Evolutionary conservation across 1,140 invertebrate genomes (phyloP), one percentile per base, ranked within the genome.

Genomic region (Papilio xuthus): DNA sequence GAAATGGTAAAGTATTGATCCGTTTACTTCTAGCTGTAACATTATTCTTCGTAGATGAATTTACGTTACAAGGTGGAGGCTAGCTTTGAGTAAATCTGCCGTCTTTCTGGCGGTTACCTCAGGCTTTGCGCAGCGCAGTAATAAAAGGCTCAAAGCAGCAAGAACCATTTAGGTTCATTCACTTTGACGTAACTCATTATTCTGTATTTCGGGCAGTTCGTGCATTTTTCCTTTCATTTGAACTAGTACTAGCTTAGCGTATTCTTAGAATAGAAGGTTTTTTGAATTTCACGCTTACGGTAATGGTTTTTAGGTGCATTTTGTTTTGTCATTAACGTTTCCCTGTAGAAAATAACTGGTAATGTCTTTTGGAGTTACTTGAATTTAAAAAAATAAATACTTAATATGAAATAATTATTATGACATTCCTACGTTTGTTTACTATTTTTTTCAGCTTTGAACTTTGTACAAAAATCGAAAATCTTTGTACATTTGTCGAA

Each of bases 31-130:
- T 0, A 67, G 13, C 26, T 63, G 53, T 23, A 60, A 26, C 13
- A 67, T 67, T 67, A 67, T 28, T 67, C 60, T 32, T 67, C 0
- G 4, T 13, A 67, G 60, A 15, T 28, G 13, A 3, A 28, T 67
- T 28, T 67, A 67, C 50, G 50, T 53, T 53, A 67, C 26, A 67
- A 37, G 56, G 20, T 60, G 26, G 12, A 67, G 60, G 60, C 12
- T 26, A 63, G 60, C 60, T 67, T 67, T 28, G 60, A 67, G 60
- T 67, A 60, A 60, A 60, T 28, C 26, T 13, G 60, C 6, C 60
- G 60, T 67, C 69, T 71, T 71, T 71, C 69, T 42, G 69, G 69
- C 69, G 18, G 69, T 71, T 71, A 71, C 69, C 32, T 71, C 69
- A 20, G 18, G 69, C 69, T 71, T 71, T 71, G 69, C 69, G 37